Evolutionary conservation across 64 coral and sea anemone genomes (phyloP).

Genomic region (Orbicella faveolata): DNA sequence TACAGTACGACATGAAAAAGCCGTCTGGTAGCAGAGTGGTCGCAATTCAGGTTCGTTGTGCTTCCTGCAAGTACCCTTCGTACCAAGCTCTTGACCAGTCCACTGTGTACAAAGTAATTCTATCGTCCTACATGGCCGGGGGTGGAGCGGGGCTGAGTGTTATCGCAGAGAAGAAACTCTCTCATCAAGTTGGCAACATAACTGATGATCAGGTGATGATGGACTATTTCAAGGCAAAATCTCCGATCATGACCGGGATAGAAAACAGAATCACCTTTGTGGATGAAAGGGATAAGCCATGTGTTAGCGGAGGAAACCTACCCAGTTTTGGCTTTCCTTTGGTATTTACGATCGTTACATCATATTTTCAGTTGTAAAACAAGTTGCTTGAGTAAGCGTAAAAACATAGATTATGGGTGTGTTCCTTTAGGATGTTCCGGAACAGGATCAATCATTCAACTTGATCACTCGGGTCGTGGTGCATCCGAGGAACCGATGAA

Average conservation of each 20-base stretch:
- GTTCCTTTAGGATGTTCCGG: too few species aligned
- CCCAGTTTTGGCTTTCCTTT: not conserved
- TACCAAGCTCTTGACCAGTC: slow-evolving; percentile 53
- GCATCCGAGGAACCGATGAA: too few species aligned
- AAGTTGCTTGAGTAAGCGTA: not conserved
- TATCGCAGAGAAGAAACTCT: slow-evolving; percentile 46
- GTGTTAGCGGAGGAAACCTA: not conserved
- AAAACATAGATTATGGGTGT: not conserved
- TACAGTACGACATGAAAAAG: slow-evolving; percentile 62
- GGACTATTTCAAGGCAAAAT: slow-evolving; percentile 56
- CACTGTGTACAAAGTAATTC: slow-evolving; percentile 69
- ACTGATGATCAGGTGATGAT: slow-evolving; percentile 17
- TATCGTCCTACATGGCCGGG: slow-evolving; percentile 56
- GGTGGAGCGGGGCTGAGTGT: slow-evolving; percentile 63
- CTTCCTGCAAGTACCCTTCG: slow-evolving; percentile 51
- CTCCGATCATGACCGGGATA: slow-evolving; percentile 46
- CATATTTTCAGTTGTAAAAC: not conserved
- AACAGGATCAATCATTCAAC: too few species aligned
- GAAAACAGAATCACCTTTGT: slow-evolving; percentile 69
- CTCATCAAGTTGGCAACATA: slow-evolving; percentile 39
- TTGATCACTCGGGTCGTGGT: too few species aligned
- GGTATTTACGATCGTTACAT: not conserved
- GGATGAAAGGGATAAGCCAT: not conserved
- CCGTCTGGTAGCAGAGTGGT: slow-evolving; percentile 46
- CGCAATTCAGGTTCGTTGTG: slow-evolving; percentile 53